Conservation (phyloP, 2,797 vertebrate species). For the Pampus argenteus region DNA sequence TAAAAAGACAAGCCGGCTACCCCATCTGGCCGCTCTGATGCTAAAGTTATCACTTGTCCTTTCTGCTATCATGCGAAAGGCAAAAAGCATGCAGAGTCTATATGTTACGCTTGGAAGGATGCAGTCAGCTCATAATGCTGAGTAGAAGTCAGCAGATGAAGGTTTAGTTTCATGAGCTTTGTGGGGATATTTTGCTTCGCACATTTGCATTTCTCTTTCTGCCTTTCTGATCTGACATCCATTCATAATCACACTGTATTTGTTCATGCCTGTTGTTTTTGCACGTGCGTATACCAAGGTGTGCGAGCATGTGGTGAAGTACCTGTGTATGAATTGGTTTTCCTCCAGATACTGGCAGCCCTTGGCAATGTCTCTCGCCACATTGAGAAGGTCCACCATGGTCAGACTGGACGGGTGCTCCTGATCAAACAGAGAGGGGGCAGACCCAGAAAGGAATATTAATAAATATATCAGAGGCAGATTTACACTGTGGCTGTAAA, state of each 20-base stretch:
- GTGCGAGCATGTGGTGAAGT: constrained; percentile 22
- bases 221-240: constrained; percentile 4
- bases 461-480: not conserved
- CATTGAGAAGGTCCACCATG: constrained; percentile 96
- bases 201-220: constrained; percentile 21
- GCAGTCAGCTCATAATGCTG: constrained; percentile 30
- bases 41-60: constrained; percentile 65
- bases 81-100: constrained; percentile 62
- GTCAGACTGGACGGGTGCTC: constrained; percentile 93
- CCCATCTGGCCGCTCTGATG: constrained; percentile 63
- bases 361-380: constrained; percentile 95
- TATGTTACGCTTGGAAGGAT: constrained; percentile 55
- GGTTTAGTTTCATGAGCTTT: constrained; percentile 25
- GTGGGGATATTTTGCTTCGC: constrained; percentile 1
- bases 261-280: constrained; percentile 18
- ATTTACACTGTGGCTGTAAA: not conserved
- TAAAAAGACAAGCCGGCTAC: constrained; percentile 65
- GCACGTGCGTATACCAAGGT: constrained; percentile 14
- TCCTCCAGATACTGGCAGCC: constrained; percentile 98
- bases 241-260: not conserved
- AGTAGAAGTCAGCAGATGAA: constrained; percentile 35
- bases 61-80: constrained; percentile 45
- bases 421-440: constrained; percentile 74
- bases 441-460: constrained; percentile 5
- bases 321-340: constrained; percentile 99